phyloP scores from a whole-genome alignment of 2,888 invertebrate genomes.

The Metopia argyrocephala region DNA sequence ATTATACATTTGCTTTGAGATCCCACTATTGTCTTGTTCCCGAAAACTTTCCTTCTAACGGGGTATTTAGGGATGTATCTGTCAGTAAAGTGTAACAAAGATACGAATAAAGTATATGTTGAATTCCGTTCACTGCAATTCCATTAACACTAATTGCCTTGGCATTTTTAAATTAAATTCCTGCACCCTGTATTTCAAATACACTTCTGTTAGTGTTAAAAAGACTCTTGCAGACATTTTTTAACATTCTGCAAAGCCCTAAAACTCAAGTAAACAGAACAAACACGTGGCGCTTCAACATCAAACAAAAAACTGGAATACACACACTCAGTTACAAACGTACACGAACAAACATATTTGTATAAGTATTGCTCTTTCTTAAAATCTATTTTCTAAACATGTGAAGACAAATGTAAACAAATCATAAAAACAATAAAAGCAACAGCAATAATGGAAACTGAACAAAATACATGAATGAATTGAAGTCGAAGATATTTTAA shows the following conservation, averaged over 20 bases:
- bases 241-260: conserved; percentile 33
- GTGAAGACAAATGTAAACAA: conserved; percentile 53
- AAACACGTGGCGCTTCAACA: conserved; percentile 60
- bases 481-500: conserved; percentile 17
- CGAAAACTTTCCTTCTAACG: too few species aligned
- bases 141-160: background rate
- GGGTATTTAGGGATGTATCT: too few species aligned
- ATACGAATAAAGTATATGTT: too few species aligned
- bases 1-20: too few species aligned
- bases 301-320: conserved; percentile 52
- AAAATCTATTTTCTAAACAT: background rate
- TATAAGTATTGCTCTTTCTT: too few species aligned
- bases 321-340: conserved; percentile 23
- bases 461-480: background rate
- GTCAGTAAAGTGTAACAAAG: too few species aligned
- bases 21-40: too few species aligned
- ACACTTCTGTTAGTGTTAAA: background rate
- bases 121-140: background rate
- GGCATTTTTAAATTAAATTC: background rate
- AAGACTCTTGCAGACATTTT: conserved; percentile 31
- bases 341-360: background rate
- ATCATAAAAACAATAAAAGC: conserved; percentile 42
- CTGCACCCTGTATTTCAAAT: conserved; percentile 38
- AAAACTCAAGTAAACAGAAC: conserved; percentile 47
- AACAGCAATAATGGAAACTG: background rate